Evolutionary conservation across 2,888 invertebrate species (phyloP).

Genomic region (Stictocephala bisonia): DNA sequence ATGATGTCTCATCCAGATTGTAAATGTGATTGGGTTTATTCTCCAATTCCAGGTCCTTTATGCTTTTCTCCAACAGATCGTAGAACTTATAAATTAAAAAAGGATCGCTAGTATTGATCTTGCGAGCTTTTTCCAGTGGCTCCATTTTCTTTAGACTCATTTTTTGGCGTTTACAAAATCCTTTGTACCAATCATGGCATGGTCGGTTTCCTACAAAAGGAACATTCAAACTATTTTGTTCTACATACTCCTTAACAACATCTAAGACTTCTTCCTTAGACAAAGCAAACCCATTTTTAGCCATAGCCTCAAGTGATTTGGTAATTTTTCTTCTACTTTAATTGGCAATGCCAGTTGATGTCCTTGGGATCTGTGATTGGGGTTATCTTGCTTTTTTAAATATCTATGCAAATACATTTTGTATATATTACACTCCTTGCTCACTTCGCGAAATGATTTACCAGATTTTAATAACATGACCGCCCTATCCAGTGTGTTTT

Average conservation of each 20-base stretch:
- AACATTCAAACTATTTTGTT: background rate
- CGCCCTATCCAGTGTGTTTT: background rate
- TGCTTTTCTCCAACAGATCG: constrained; percentile 5
- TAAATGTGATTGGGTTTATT: constrained; percentile 56
- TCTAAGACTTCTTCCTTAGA: constrained; percentile 2
- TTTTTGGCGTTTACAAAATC: constrained; percentile 18
- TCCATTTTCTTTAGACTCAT: constrained; percentile 10
- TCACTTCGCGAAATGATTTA: no score
- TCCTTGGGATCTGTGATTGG: no score
- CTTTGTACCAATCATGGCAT: constrained; percentile 5
- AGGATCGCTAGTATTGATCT: constrained; percentile 49
- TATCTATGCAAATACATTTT: background rate
- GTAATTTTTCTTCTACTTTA: background rate
- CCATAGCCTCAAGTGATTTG: background rate
- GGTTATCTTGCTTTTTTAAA: no score
- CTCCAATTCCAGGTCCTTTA: constrained; percentile 55
- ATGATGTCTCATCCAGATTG: constrained; percentile 59
- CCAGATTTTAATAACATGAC: background rate
- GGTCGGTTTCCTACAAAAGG: background rate
- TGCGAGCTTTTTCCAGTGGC: background rate
- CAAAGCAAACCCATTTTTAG: constrained; percentile 8
- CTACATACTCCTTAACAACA: constrained; percentile 24
- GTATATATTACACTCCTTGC: no score
- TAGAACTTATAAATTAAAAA: constrained; percentile 59
- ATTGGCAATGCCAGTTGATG: background rate